phyloP scores from a whole-genome alignment of 2,113 vertebrate genomes.

The Clarias batrachus region DNA sequence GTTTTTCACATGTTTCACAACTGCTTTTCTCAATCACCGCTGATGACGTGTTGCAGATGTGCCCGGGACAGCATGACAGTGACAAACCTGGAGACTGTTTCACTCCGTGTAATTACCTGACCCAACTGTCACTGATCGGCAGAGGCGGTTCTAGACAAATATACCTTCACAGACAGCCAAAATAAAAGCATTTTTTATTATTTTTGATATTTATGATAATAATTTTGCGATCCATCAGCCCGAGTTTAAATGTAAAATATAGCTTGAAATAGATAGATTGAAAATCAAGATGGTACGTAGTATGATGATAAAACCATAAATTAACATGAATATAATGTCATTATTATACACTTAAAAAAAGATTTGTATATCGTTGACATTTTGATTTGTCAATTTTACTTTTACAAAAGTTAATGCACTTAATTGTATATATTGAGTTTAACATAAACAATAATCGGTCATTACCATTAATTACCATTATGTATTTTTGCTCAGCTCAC shows the following conservation, averaged over 20 bases:
- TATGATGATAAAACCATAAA: not conserved
- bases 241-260: not conserved
- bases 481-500: too few species aligned
- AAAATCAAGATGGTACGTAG: not conserved
- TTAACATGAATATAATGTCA: not conserved
- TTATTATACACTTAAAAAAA: not conserved
- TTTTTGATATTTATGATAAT: not conserved
- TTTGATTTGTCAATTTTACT: too few species aligned
- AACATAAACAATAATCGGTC: too few species aligned
- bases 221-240: not conserved
- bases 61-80: not conserved
- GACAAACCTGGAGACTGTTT: not conserved
- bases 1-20: not conserved
- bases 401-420: too few species aligned
- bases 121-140: not conserved
- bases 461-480: too few species aligned
- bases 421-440: too few species aligned
- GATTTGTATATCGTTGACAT: too few species aligned
- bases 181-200: not conserved
- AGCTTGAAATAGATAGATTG: not conserved
- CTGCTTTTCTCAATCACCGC: not conserved
- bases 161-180: not conserved
- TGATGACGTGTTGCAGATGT: slow-evolving; percentile 5
- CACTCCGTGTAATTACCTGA: slow-evolving; percentile 3
- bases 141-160: not conserved